Conservation (phyloP, 2,113 vertebrate genomes). For the Petrocephalus microphthalmus region DNA sequence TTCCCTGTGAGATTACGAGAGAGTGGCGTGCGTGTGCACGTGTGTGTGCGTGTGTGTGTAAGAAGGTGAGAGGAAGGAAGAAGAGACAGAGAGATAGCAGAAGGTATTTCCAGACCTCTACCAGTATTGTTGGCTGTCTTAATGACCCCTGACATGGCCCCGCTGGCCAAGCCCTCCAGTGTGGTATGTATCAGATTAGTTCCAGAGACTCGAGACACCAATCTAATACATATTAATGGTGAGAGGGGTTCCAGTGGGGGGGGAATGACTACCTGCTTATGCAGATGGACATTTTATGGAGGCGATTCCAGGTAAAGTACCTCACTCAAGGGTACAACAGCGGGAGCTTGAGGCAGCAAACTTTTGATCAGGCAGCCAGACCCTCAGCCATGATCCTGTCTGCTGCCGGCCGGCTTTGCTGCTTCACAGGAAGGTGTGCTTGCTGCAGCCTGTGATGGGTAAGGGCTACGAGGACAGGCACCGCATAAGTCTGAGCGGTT, state of each 20-base stretch:
- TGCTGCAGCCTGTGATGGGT: background rate
- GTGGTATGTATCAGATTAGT: background rate
- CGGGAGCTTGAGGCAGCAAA: background rate
- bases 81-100: background rate
- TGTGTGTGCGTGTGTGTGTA: background rate
- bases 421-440: background rate
- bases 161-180: background rate
- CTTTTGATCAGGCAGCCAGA: background rate
- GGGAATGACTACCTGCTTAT: background rate
- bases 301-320: slow-evolving; percentile 1
- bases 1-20: background rate
- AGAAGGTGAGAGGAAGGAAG: background rate
- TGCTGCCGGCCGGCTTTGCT: background rate
- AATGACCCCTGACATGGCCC: background rate
- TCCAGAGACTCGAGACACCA: background rate
- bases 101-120: background rate
- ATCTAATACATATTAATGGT: background rate
- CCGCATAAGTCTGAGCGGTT: background rate
- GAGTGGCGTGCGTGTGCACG: background rate
- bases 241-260: background rate
- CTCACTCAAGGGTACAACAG: slow-evolving; percentile 4
- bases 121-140: background rate
- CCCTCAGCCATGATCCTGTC: background rate
- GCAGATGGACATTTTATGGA: slow-evolving; percentile 8
- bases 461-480: background rate